Percentiles rank a stretch among this genome's conserved stretches.
Conservation (phyloP, 1,140 invertebrate genomes). For the Ostrea denselamellosa region DNA sequence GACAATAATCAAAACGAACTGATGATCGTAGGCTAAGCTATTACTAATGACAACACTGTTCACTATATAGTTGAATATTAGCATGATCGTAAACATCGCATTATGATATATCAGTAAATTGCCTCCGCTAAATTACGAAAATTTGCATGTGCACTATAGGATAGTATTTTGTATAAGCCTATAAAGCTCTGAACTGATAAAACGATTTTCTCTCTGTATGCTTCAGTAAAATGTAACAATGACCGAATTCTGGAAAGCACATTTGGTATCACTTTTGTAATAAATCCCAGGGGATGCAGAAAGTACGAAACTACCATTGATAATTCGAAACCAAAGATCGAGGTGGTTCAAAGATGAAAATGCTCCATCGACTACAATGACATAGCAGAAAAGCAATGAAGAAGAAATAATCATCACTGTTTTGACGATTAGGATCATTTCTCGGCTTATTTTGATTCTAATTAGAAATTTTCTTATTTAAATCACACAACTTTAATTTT, state of each 20-base stretch:
- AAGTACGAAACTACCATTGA: slow-evolving; percentile 1
- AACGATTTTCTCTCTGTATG: background rate
- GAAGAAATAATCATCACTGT: background rate
- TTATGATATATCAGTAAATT: background rate
- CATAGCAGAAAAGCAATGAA: background rate
- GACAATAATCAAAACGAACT: too few species aligned
- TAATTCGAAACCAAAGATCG: background rate
- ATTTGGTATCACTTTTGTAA: background rate
- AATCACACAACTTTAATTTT: background rate
- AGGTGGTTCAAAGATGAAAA: background rate
- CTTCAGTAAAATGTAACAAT: background rate
- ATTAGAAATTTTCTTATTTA: background rate
- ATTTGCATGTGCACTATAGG: background rate
- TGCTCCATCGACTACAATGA: background rate
- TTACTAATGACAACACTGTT: background rate
- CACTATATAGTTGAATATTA: background rate
- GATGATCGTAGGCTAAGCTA: too few species aligned
- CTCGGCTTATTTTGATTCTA: background rate
- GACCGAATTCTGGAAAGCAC: slow-evolving; percentile 8
- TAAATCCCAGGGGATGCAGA: background rate
- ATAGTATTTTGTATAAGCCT: background rate
- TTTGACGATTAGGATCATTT: background rate
- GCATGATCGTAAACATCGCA: background rate
- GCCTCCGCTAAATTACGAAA: background rate
- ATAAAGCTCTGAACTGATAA: background rate